Evolutionary conservation across 2,888 invertebrate genomes (phyloP).

Genomic region (Leptinotarsa rubiginosa): DNA sequence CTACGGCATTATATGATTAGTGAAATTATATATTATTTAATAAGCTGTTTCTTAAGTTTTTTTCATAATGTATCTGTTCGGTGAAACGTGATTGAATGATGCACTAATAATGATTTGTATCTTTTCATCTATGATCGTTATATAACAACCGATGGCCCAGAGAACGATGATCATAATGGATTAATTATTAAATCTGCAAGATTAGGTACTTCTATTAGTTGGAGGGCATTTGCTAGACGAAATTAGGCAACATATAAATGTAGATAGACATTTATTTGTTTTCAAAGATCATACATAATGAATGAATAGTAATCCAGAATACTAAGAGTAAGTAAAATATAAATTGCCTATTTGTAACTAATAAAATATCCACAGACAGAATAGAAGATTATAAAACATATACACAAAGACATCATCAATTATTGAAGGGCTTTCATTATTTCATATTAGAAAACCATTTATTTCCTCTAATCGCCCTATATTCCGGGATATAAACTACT

Average conservation of each 20-base stretch:
- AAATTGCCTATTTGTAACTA: neutral
- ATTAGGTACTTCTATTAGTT: too few relatives aligned
- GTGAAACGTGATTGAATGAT: constrained; percentile 8
- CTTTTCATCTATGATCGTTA: neutral
- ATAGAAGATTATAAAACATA: constrained; percentile 5
- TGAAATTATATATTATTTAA: constrained; percentile 36
- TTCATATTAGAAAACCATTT: constrained; percentile 10
- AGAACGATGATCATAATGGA: neutral
- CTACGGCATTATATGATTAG: constrained; percentile 40
- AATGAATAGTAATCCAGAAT: too few relatives aligned
- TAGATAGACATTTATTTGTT: too few relatives aligned
- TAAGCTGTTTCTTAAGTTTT: constrained; percentile 15
- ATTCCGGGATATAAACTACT: constrained; percentile 7
- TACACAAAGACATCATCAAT: neutral
- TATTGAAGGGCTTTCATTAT: neutral
- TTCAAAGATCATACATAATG: too few relatives aligned
- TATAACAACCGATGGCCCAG: neutral
- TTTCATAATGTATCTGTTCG: constrained; percentile 2
- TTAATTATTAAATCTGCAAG: neutral
- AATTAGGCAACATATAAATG: too few relatives aligned
- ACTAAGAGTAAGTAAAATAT: too few relatives aligned
- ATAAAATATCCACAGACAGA: neutral
- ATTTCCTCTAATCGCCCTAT: neutral
- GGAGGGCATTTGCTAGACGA: too few relatives aligned
- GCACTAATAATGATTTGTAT: constrained; percentile 7